Evolutionary conservation across 2,888 invertebrate species (phyloP).

Genomic region (Agrotis exclamationis): DNA sequence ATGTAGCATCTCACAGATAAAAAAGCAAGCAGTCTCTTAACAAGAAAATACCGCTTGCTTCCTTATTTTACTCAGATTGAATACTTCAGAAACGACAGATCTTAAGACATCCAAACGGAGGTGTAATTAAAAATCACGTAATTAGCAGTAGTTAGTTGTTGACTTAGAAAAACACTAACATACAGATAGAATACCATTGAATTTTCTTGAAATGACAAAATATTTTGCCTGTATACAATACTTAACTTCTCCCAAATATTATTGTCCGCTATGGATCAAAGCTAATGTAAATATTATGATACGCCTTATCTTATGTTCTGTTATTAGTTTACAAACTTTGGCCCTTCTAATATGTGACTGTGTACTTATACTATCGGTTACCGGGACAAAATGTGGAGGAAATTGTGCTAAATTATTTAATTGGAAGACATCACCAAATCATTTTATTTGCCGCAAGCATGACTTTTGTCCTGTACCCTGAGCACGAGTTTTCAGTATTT

Average conservation of each 20-base stretch:
- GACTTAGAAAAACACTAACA: no score
- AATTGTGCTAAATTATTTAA: constrained; percentile 15
- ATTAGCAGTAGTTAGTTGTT: background rate
- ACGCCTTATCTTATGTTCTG: constrained; percentile 45
- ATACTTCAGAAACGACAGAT: no score
- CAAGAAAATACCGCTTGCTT: no score
- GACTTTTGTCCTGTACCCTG: no score
- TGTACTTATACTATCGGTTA: constrained; percentile 18
- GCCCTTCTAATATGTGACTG: constrained; percentile 27
- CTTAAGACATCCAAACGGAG: background rate
- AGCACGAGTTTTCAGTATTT: no score
- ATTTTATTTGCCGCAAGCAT: no score
- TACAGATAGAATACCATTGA: no score
- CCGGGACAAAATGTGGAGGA: constrained; percentile 4
- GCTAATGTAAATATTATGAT: constrained; percentile 72
- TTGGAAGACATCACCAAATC: background rate
- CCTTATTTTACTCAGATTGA: no score
- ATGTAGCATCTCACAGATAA: no score
- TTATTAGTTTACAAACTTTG: constrained; percentile 44
- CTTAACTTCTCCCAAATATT: constrained; percentile 2
- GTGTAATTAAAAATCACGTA: background rate
- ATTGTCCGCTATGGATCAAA: constrained; percentile 65
- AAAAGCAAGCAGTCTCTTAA: no score
- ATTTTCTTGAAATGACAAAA: no score
- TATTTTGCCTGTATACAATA: background rate